Conservation (phyloP, 2,113 vertebrate genomes). For the Nesospiza acunhae region DNA sequence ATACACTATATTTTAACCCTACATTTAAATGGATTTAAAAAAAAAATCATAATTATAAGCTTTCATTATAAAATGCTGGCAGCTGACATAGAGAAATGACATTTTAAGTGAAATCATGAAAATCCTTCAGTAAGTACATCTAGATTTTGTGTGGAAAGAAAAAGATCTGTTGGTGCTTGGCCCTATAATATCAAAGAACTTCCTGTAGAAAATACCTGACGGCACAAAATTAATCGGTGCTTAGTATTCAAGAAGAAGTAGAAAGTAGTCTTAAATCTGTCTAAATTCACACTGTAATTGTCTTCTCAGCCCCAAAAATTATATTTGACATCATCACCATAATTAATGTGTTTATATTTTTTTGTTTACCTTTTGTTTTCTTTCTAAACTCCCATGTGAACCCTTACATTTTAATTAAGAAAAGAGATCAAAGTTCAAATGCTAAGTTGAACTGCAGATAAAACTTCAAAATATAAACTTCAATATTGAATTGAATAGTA, state of each 20-base stretch:
- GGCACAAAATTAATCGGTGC: neutral
- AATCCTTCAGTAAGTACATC: neutral
- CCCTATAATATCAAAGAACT: neutral
- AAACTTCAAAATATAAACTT: neutral
- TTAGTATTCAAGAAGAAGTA: neutral
- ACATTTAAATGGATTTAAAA: neutral
- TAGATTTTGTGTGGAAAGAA: neutral
- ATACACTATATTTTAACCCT: neutral
- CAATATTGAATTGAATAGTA: neutral
- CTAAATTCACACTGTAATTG: neutral
- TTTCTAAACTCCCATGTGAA: neutral
- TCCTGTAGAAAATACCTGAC: neutral
- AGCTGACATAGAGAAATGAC: neutral
- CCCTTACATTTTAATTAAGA: neutral
- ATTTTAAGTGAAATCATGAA: slow-evolving; percentile 30
- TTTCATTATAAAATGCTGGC: slow-evolving; percentile 22
- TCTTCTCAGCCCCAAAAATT: neutral
- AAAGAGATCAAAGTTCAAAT: neutral
- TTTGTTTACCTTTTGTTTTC: neutral
- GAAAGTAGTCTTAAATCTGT: neutral
- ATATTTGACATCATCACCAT: neutral
- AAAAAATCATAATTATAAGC: neutral
- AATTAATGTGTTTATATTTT: neutral
- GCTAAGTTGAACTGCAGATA: neutral
- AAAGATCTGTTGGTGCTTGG: neutral